Evolutionary conservation across 2,797 vertebrate genomes (phyloP), one percentile per base, ranked within the genome.

Genomic region (Microtus californicus): DNA sequence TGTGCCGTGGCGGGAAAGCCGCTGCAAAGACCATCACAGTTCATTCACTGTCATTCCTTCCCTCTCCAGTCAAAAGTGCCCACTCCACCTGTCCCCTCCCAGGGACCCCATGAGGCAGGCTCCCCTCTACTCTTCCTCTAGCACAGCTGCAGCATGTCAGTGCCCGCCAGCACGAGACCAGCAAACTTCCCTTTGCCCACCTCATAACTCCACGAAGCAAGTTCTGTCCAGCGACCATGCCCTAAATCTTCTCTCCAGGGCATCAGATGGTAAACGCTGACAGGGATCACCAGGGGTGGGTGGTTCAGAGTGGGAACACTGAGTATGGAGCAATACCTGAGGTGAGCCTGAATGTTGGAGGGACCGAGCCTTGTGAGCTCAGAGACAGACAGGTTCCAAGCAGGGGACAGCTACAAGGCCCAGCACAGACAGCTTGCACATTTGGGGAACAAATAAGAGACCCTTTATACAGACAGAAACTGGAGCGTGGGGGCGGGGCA

Each of bases 401-500:
- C 29, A 1, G 43, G 63, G 48, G 13, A 21, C 1, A 3, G 17
- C 43, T 25, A 4, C 0, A 4, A 34, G 37, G n/a, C 11, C 1
- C 5, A 61, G 34, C 19, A 82, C 59, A 31, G 27, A 27, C n/a
- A 29, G 25, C 21, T n/a, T 2, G 27, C 9, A 6, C 40, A 10
- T 12, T 29, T 29, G 8, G 9, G 59, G 59, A 40, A 21, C 48
- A 31, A 56, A 37, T 34, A 56, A 27, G 89, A 31, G 29, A 23
- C 37, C 45, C 45, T 54, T 31, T 6, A 40, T 0, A 9, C 12
- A 21, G 15, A 6, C 17, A 27, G 82, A 37, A 25, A 25, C 51
- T 1, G 0, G 2, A 27, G 45, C 21, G 0, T 0, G 13, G 1
- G 21, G 23, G 6, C 11, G 9, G 12, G 45, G 31, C 45, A 78